Conservation (phyloP, 2,888 invertebrate species). For the Lordiphosa fenestrarum region DNA sequence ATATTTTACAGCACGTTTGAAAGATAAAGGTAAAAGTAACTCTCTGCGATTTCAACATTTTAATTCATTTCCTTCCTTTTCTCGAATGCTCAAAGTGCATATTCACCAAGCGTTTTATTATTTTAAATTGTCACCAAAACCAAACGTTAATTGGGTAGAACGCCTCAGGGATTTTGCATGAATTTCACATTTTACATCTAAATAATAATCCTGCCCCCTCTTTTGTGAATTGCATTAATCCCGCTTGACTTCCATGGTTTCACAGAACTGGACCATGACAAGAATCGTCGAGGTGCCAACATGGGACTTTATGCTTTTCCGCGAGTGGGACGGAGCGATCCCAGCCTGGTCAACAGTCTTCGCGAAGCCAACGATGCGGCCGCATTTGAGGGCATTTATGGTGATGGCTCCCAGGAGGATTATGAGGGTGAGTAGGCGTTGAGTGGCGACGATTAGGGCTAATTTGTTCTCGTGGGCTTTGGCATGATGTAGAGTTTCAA, state of each 20-base stretch:
- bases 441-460: slow-evolving; percentile 12
- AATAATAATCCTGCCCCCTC: neutral
- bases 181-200: slow-evolving; percentile 13
- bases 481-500: slow-evolving; percentile 63
- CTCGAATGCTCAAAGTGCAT: slow-evolving; percentile 2
- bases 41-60: neutral
- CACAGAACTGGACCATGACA: slow-evolving; percentile 76
- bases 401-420: slow-evolving; percentile 80
- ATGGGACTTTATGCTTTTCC: slow-evolving; percentile 84
- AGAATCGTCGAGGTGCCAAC: slow-evolving; percentile 82
- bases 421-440: slow-evolving; percentile 27
- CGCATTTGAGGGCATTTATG: slow-evolving; percentile 79
- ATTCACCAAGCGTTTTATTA: slow-evolving; percentile 3
- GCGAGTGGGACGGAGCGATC: slow-evolving; percentile 83
- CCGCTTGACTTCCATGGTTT: neutral
- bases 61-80: too few relatives aligned
- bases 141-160: slow-evolving; percentile 16
- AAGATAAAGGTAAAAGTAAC: slow-evolving; percentile 22
- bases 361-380: slow-evolving; percentile 52
- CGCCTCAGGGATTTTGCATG: slow-evolving; percentile 16
- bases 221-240: slow-evolving; percentile 9
- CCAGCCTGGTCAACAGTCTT: slow-evolving; percentile 66
- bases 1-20: slow-evolving; percentile 25
- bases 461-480: slow-evolving; percentile 7
- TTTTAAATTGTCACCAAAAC: slow-evolving; percentile 1